phyloP scores from a whole-genome alignment of 2,797 vertebrate genomes.

The Sebastolobus alascanus region DNA sequence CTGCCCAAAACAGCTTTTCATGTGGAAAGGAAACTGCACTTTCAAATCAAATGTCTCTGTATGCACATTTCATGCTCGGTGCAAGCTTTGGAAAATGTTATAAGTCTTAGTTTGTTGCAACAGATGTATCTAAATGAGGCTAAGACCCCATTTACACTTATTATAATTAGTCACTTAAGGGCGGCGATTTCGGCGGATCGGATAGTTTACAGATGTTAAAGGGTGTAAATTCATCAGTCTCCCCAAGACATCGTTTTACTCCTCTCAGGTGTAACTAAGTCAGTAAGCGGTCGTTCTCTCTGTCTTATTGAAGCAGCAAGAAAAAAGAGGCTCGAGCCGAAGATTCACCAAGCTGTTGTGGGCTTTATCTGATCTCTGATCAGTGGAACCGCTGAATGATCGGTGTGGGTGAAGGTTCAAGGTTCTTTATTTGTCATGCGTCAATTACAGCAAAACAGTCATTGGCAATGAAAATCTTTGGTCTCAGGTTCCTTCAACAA shows the following conservation, averaged over 20 bases:
- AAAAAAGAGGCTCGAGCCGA: not conserved
- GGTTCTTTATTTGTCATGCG: not conserved
- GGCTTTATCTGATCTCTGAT: not conserved
- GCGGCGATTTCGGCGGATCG: not conserved
- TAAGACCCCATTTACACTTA: not conserved
- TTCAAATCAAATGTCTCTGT: not conserved
- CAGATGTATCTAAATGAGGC: not conserved
- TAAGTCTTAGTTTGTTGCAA: not conserved
- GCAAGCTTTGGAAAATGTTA: not conserved
- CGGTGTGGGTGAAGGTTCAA: not conserved
- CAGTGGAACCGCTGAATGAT: not conserved
- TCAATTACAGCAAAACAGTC: not conserved
- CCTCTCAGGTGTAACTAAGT: not conserved
- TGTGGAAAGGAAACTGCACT: not conserved
- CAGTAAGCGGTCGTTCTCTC: not conserved
- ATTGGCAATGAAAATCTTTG: too few species aligned
- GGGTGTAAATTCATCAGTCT: not conserved
- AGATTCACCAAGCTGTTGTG: not conserved
- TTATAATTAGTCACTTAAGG: not conserved
- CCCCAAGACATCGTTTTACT: not conserved
- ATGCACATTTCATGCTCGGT: not conserved
- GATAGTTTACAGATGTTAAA: not conserved
- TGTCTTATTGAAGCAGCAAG: not conserved
- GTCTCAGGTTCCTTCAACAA: too few species aligned
- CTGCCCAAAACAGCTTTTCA: not conserved